Conservation (phyloP, 2,888 invertebrate species). For the Euplagia quadripunctaria region DNA sequence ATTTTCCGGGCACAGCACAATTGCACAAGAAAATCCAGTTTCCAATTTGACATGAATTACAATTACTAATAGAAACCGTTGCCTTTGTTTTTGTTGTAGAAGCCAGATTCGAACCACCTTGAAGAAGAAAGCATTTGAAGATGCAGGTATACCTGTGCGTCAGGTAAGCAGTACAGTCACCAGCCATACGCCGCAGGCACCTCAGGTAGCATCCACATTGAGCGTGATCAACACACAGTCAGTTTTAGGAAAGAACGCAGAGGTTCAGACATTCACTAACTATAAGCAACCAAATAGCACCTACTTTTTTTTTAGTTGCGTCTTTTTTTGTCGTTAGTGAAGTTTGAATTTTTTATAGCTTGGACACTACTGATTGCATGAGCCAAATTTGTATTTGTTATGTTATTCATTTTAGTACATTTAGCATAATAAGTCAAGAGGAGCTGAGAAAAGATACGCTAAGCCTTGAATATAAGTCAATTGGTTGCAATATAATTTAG, state of each 20-base stretch:
- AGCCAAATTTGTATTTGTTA: slow-evolving; percentile 12
- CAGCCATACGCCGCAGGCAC: slow-evolving; percentile 66
- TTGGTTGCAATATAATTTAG: not conserved
- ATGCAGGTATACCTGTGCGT: slow-evolving; percentile 93
- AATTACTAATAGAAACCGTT: not conserved
- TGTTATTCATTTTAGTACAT: slow-evolving; percentile 3
- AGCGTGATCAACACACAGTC: slow-evolving; percentile 73
- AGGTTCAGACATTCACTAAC: slow-evolving; percentile 84
- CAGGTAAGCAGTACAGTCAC: slow-evolving; percentile 87
- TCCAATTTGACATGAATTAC: too few relatives aligned
- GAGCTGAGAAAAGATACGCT: not conserved
- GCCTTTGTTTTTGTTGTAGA: slow-evolving; percentile 84
- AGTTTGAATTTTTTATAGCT: slow-evolving; percentile 26
- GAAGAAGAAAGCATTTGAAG: slow-evolving; percentile 96
- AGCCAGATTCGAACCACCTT: slow-evolving; percentile 95
- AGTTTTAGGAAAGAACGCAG: slow-evolving; percentile 86
- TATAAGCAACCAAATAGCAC: slow-evolving; percentile 56
- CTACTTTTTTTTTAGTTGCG: slow-evolving; percentile 56
- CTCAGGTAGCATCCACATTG: slow-evolving; percentile 72
- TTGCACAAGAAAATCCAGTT: too few relatives aligned
- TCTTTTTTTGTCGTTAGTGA: slow-evolving; percentile 56
- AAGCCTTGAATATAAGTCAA: not conserved
- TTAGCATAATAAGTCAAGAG: slow-evolving; percentile 5
- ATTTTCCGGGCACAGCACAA: too few relatives aligned
- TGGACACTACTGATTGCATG: slow-evolving; percentile 42